Percentiles rank a stretch among this genome's conserved stretches.
Conservation (phyloP, 2,113 vertebrate species). For the Pseudolaguvia tuberculata region DNA sequence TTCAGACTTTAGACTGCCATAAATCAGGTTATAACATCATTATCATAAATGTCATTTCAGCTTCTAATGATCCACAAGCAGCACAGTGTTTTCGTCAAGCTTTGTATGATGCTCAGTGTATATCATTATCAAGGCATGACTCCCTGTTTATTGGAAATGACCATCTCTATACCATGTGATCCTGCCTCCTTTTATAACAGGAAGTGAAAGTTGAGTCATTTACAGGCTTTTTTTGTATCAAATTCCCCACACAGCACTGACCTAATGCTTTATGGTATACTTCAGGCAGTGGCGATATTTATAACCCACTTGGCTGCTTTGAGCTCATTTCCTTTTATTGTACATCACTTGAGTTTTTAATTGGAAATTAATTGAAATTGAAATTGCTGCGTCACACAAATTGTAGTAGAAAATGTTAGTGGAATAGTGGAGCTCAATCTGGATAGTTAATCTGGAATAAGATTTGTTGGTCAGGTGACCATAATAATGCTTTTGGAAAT, state of each 20-base stretch:
- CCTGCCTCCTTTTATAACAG: not conserved
- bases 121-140: conserved; percentile 4
- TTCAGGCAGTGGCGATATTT: conserved; percentile 21
- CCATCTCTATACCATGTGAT: not conserved
- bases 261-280: not conserved
- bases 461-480: no score
- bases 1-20: not conserved
- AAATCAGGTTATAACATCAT: conserved; percentile 12
- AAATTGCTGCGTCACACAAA: no score
- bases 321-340: conserved; percentile 19
- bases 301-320: not conserved
- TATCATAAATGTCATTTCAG: conserved; percentile 15
- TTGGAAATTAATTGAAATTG: no score
- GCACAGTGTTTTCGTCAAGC: not conserved
- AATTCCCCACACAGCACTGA: not conserved
- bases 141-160: not conserved
- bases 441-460: no score
- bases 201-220: conserved; percentile 24
- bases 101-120: not conserved
- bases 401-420: no score
- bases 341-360: not conserved
- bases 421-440: no score
- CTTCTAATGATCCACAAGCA: not conserved
- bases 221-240: not conserved
- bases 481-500: no score